Evolutionary conservation across 2,888 invertebrate genomes (phyloP), one percentile per base, ranked within the genome.

Genomic region (Argyresthia goedartella): DNA sequence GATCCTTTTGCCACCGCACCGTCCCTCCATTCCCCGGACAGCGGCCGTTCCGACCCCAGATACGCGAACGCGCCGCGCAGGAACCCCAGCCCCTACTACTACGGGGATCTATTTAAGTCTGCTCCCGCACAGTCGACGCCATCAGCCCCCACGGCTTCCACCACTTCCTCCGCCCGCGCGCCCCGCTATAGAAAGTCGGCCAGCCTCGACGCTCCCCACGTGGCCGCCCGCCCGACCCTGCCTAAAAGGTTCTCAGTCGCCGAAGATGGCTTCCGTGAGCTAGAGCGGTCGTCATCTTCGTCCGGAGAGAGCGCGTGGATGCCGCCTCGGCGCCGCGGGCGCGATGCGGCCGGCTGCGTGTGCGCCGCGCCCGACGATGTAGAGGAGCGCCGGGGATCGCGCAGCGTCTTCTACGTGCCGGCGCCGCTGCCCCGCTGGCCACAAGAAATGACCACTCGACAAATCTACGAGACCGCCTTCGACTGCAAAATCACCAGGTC

Each of bases 401-500:
- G 91, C 64, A 91, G 90, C 81, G 89, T 91, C 65, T 90, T 90
- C 80, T 90, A 90, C 76, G 91, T 91, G 71, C 91, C 91, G 67
- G 90, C 91, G 66, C 90, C 90, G 59, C 85, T 91, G 73, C 89
- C 90, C 65, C 88, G 91, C 74, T 91, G 88, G 79, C 85, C 87
- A 69, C 85, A 80, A 81, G 89, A 88, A 67, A 88, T 88, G 82
- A 88, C 88, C 62, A 82, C 87, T 74, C 89, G 93, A 66, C 93
- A 93, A 79, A 89, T 95, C 53, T 95, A 95, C 76, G 95, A 95
- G 81, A 95, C 95, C 53, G 95, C 95, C 54, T 95, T 95, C 76
- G 95, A 95, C 78, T 94, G 94, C 76, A 94, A 94, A 78, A 91
- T 95, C 66, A 92, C 91, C 69, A 91, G 93, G 59, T 94, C 94